Evolutionary conservation across 1,140 invertebrate genomes (phyloP), one percentile per base, ranked within the genome.

Genomic region (honey bee (Apis mellifera)): DNA sequence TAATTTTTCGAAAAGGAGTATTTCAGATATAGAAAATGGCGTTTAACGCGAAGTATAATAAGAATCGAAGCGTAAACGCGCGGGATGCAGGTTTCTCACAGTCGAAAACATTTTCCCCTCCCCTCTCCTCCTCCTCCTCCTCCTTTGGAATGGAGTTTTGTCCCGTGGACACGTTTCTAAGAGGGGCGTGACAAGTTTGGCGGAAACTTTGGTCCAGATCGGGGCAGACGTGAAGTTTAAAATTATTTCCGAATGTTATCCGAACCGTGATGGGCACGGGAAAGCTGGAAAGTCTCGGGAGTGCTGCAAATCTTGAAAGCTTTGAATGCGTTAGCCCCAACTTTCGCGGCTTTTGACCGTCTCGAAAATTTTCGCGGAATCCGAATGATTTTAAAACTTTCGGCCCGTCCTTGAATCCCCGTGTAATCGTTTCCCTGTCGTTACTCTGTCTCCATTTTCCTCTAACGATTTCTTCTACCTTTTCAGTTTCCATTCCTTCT

Each of bases 181-280:
- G 64, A 68, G 72, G 79, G 75, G 72, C 72, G 26, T 55, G 62
- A 76, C 79, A 59, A 76, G 79, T 81, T 81, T 52, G 54, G 42
- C 42, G 55, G 42, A 74, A 81, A 65, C 32, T 81, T 81, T 55
- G 64, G 72, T 12, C 54, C 62, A 60, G 65, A 81, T 75, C 79
- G 12, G 79, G 59, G 48, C 60, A 74, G 71, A 42, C 60, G 78
- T 52, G 72, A 76, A 81, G 79, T 81, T 81, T 81, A 81, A 81
- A 81, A 81, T 81, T 81, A 81, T 81, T 81, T 81, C 72, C 72
- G 79, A 81, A 81, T 76, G 79, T 81, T 81, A 81, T 81, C 79
- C 79, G 79, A 68, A 66, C 72, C 72, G 79, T 59, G 79, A 81
- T 68, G 79, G 79, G 54, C 64, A 9, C 42, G 79, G 79, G 72